Conservation (phyloP, 2,113 vertebrate species). For the Sinocyclocheilus anshuiensis region DNA sequence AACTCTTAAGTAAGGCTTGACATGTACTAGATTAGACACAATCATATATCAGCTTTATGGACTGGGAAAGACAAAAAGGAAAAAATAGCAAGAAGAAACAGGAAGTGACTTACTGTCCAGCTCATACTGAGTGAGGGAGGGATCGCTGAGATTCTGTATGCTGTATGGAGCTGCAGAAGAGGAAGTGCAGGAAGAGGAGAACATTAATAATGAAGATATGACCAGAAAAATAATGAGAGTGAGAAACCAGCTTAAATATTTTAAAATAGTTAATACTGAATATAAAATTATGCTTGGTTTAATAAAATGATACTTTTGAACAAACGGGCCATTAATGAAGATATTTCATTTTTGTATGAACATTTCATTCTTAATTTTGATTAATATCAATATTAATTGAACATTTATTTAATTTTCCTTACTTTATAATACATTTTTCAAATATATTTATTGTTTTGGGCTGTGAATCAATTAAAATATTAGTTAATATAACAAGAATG, state of each 20-base stretch:
- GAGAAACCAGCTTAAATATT: background rate
- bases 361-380: background rate
- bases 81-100: background rate
- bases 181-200: conserved; percentile 48
- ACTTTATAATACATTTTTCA: too few species aligned
- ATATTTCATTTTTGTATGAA: background rate
- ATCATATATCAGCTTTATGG: conserved; percentile 24
- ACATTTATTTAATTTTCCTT: background rate
- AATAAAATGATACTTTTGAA: background rate
- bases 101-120: conserved; percentile 87
- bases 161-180: conserved; percentile 80
- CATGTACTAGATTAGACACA: background rate
- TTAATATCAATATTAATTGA: background rate
- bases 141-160: conserved; percentile 86
- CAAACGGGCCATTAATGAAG: too few species aligned
- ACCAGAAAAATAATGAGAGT: background rate
- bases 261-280: background rate
- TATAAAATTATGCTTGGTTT: background rate
- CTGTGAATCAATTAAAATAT: too few species aligned
- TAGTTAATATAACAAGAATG: too few species aligned
- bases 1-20: background rate
- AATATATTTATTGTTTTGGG: too few species aligned
- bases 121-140: conserved; percentile 86
- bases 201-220: conserved; percentile 39
- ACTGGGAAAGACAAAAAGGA: background rate